A percentile compares a stretch with the other conserved stretches of the same genome.
Evolutionary conservation across 2,888 invertebrate species (phyloP).

Genomic region (Coelopa pilipes): DNA sequence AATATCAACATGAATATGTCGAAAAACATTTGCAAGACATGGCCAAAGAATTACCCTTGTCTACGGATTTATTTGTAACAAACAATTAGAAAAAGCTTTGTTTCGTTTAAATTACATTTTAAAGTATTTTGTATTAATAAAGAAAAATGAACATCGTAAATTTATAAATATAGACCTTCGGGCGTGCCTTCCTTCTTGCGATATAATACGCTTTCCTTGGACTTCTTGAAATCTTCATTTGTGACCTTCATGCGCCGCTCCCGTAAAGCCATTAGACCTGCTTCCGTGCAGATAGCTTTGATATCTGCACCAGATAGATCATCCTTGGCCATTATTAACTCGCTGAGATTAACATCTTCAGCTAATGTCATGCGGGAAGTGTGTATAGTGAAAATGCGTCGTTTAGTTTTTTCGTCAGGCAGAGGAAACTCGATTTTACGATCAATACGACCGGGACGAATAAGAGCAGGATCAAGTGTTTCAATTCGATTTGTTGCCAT

Average conservation of each 20-base stretch:
- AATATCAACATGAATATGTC: slow-evolving; percentile 50
- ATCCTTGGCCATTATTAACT: slow-evolving; percentile 99
- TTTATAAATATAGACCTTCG: slow-evolving; percentile 96
- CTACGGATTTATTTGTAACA: slow-evolving; percentile 44
- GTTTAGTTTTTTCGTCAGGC: slow-evolving; percentile 98
- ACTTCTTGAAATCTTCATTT: slow-evolving; percentile 99
- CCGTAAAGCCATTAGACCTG: slow-evolving; percentile 95
- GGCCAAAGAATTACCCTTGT: slow-evolving; percentile 44
- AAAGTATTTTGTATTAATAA: slow-evolving; percentile 44
- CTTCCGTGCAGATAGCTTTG: slow-evolving; percentile 99
- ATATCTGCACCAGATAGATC: slow-evolving; percentile 98
- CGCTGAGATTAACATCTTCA: slow-evolving; percentile 95
- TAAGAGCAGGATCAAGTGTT: slow-evolving; percentile 97
- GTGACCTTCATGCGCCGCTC: slow-evolving; percentile 99
- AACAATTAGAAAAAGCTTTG: slow-evolving; percentile 1
- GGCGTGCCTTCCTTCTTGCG: slow-evolving; percentile 99
- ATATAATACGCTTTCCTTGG: slow-evolving; percentile 98
- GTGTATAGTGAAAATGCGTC: slow-evolving; percentile 97
- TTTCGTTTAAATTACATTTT: slow-evolving; percentile 28
- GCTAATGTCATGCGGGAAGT: slow-evolving; percentile 99
- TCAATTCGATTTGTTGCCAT: slow-evolving; percentile 99
- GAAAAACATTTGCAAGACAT: slow-evolving; percentile 45
- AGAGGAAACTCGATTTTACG: slow-evolving; percentile 99
- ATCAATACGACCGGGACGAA: slow-evolving; percentile 98
- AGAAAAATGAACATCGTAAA: slow-evolving; percentile 68